phyloP scores from a whole-genome alignment of 1,140 invertebrate genomes.

The Pseudomyrmex flavicornis region DNA sequence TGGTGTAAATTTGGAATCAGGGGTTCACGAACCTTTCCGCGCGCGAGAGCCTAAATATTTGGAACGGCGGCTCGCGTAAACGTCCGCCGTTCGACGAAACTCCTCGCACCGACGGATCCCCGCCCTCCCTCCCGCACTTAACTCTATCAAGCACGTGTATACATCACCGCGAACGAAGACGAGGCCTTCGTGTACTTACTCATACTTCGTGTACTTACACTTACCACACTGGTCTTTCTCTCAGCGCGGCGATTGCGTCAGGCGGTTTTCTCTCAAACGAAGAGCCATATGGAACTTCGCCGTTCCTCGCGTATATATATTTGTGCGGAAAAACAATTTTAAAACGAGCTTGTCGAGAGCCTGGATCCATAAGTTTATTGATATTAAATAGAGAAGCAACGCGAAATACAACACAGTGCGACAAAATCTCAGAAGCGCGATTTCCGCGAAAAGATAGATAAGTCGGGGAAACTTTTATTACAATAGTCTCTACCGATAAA shows the following conservation, averaged over 20 bases:
- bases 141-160: slow-evolving; percentile 32
- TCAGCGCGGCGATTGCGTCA: slow-evolving; percentile 2
- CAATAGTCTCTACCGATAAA: slow-evolving; percentile 2
- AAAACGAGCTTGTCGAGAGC: background rate
- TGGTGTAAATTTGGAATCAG: slow-evolving; percentile 66
- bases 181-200: slow-evolving; percentile 21
- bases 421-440: background rate
- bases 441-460: background rate
- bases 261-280: slow-evolving; percentile 29
- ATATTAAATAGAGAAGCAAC: background rate
- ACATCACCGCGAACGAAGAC: background rate
- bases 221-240: background rate
- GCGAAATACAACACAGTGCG: background rate
- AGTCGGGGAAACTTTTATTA: background rate
- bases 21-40: slow-evolving; percentile 70
- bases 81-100: slow-evolving; percentile 64
- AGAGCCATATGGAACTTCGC: background rate
- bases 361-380: slow-evolving; percentile 7
- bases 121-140: background rate
- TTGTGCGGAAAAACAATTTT: slow-evolving; percentile 6
- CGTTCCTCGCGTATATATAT: background rate
- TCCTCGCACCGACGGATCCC: background rate
- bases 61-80: slow-evolving; percentile 61
- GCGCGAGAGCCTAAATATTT: slow-evolving; percentile 72
- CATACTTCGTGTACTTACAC: slow-evolving; percentile 15